Evolutionary conservation across 2,797 vertebrate species (phyloP).

Genomic region (Acanthurus leucopareius): DNA sequence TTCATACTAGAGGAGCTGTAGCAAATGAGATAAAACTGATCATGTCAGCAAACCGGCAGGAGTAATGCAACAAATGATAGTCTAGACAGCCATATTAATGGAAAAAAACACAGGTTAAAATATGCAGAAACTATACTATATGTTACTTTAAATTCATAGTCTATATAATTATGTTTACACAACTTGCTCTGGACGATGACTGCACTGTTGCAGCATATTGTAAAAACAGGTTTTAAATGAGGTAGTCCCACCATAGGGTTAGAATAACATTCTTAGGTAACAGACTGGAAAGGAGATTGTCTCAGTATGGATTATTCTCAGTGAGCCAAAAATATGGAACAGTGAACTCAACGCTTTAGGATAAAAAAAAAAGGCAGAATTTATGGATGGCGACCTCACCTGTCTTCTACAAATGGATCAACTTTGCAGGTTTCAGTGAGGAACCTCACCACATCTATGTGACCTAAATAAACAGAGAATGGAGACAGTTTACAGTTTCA

Average conservation of each 20-base stretch:
- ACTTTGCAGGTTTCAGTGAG: slow-evolving; percentile 89
- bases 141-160: not conserved
- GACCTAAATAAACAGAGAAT: slow-evolving; percentile 80
- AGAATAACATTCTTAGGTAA: not conserved
- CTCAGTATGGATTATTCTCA: not conserved
- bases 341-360: not conserved
- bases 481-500: not conserved
- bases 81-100: not conserved
- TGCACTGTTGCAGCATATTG: not conserved
- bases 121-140: not conserved
- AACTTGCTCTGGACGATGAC: not conserved
- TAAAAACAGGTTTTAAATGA: not conserved
- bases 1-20: too few species aligned
- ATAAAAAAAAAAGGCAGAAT: not conserved
- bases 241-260: not conserved
- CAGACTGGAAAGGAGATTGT: not conserved
- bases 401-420: slow-evolving; percentile 89
- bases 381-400: slow-evolving; percentile 73
- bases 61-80: too few species aligned
- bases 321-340: not conserved
- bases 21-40: not conserved
- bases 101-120: not conserved
- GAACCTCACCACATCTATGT: slow-evolving; percentile 89
- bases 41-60: too few species aligned
- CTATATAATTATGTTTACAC: not conserved